Conservation (phyloP, 2,888 invertebrate genomes). For the Cantharis rustica region DNA sequence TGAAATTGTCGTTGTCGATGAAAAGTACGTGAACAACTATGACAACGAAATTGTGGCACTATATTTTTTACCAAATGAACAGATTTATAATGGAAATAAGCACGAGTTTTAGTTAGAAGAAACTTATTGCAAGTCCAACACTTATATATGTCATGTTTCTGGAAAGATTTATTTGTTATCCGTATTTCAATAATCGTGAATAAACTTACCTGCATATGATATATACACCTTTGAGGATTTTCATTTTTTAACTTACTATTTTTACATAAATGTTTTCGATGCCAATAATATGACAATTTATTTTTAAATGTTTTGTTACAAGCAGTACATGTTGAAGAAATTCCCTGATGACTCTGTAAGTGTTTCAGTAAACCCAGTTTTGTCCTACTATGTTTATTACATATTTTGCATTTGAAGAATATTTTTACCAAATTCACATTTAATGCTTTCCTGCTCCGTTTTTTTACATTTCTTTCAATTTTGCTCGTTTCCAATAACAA, state of each 20-base stretch:
- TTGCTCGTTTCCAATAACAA: not conserved
- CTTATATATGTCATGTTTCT: slow-evolving; percentile 50
- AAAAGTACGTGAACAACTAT: slow-evolving; percentile 37
- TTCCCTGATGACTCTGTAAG: slow-evolving; percentile 37
- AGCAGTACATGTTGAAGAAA: slow-evolving; percentile 33
- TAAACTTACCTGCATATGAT: not conserved
- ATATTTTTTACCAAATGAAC: slow-evolving; percentile 39
- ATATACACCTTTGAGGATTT: not conserved
- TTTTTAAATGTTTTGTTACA: slow-evolving; percentile 37
- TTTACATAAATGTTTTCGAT: slow-evolving; percentile 29
- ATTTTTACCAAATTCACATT: not conserved
- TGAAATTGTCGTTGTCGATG: slow-evolving; percentile 33
- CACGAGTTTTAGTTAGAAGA: slow-evolving; percentile 47
- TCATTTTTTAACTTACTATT: not conserved
- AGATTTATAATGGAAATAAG: slow-evolving; percentile 35
- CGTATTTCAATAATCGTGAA: not conserved
- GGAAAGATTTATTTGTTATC: slow-evolving; percentile 10
- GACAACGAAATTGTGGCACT: slow-evolving; percentile 36
- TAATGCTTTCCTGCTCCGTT: not conserved
- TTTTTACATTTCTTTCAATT: not conserved
- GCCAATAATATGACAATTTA: slow-evolving; percentile 33
- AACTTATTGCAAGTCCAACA: slow-evolving; percentile 48
- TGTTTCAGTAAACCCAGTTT: slow-evolving; percentile 37
- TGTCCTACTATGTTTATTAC: slow-evolving; percentile 27
- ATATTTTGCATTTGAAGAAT: slow-evolving; percentile 33